Base-by-base conservation (phyloP, 2,113 vertebrate genomes). In the Haemorhous mexicanus region DNA sequence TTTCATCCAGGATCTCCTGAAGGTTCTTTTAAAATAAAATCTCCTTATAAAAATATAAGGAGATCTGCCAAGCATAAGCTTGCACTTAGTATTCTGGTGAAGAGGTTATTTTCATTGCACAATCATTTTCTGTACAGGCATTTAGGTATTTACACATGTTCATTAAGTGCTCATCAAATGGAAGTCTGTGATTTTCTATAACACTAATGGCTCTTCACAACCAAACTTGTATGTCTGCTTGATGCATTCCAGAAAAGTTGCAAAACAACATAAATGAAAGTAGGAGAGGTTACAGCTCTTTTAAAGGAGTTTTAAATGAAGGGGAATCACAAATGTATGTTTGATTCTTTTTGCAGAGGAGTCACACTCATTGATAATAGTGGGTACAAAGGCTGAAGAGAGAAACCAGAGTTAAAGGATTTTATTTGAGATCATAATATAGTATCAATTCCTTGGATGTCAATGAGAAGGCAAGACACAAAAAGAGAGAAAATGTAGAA, bases 191-290 rank as follows among this genome's bases (percentile, higher is more conserved):
- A 32, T 47, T 61, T 92, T 41, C 10, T 64, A 4, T 47, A n/a
- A 73, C 2, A 3, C 24, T 21, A 92, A 49, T 28, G 21, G 11
- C 13, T 66, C 9, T 64, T 26, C 55, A 53, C 20, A 77, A 58
- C 22, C 10, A 23, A 62, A 84, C 26, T 18, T 43, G 15, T 41
- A 13, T 50, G 35, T 76, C 58, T 72, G 44, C 35, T 76, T 56
- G 49, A 86, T 52, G 19, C 52, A 19, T 58, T 74, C 52, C 47
- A 53, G 53, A 61, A 94, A 61, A 41, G 33, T 41, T 43, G 11
- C 0, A 2, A 66, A 93, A 72, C 13, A 53, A 19, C 0, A 1
- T 28, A 47, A 87, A 85, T 41, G 32, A 80, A 3, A 11, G 4
- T 27, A 58, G 32, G 46, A 73, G 26, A 66, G 8, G 16, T 32